Conservation (phyloP, 2,888 invertebrate species). For the Luperina testacea region DNA sequence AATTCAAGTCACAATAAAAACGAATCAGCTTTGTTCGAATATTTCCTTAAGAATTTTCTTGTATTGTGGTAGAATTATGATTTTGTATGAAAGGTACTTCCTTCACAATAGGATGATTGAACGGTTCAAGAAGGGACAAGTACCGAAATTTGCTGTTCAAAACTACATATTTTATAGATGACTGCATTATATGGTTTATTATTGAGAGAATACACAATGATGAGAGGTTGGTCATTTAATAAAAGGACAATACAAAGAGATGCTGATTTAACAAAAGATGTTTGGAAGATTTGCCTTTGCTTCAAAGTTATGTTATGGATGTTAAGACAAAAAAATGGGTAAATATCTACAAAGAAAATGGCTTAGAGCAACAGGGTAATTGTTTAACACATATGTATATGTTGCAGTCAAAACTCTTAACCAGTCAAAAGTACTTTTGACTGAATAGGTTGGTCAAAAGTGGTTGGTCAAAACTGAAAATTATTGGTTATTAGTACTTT, state of each 20-base stretch:
- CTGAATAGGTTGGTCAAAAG: too few relatives aligned
- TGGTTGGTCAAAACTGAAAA: too few relatives aligned
- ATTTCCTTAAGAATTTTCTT: conserved; percentile 46
- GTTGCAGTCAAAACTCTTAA: too few relatives aligned
- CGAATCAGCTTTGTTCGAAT: conserved; percentile 42
- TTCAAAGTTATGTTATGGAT: neutral
- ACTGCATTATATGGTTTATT: conserved; percentile 11
- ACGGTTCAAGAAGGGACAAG: conserved; percentile 40
- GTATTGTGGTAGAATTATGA: conserved; percentile 58
- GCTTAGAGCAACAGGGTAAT: neutral
- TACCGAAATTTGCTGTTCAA: conserved; percentile 44
- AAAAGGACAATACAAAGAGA: too few relatives aligned
- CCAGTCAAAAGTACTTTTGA: too few relatives aligned
- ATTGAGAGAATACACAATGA: neutral
- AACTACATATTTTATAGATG: conserved; percentile 34
- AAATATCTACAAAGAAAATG: neutral
- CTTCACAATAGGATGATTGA: conserved; percentile 59
- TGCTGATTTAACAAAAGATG: neutral
- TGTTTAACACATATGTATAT: too few relatives aligned
- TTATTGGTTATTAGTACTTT: too few relatives aligned
- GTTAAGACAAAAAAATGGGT: neutral
- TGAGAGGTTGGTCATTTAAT: neutral
- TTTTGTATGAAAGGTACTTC: conserved; percentile 53
- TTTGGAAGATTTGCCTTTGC: neutral
- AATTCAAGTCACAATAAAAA: conserved; percentile 44